Percentiles rank a stretch among this genome's conserved stretches.
Evolutionary conservation across 1,140 invertebrate genomes (phyloP).

Genomic region (Tribolium castaneum): DNA sequence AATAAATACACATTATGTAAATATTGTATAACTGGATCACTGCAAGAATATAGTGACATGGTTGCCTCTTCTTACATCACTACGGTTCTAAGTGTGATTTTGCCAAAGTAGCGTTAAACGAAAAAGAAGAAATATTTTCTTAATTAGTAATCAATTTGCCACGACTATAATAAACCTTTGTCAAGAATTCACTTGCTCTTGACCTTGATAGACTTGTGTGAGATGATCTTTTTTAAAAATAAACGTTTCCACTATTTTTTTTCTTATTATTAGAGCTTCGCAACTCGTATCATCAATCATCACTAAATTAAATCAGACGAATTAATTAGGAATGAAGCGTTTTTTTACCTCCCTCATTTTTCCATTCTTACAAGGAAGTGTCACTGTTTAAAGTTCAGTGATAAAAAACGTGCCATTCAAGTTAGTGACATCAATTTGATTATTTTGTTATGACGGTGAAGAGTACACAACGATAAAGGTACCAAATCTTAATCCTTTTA

Average conservation of each 20-base stretch:
- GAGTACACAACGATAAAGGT: neutral
- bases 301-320: too few relatives aligned
- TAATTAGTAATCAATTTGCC: too few relatives aligned
- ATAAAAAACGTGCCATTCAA: neutral
- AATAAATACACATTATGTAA: neutral
- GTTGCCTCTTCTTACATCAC: neutral
- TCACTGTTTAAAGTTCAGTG: constrained; percentile 9
- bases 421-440: neutral
- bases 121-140: too few relatives aligned
- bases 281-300: too few relatives aligned
- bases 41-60: neutral
- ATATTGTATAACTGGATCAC: neutral
- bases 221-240: too few relatives aligned
- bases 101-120: too few relatives aligned
- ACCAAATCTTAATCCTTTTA: neutral
- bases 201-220: too few relatives aligned
- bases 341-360: neutral
- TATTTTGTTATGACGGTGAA: constrained; percentile 7
- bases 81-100: too few relatives aligned
- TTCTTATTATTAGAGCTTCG: too few relatives aligned
- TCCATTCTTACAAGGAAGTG: constrained; percentile 5
- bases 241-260: too few relatives aligned
- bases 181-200: too few relatives aligned
- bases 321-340: neutral
- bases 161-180: too few relatives aligned